Evolutionary conservation across 2,888 invertebrate genomes (phyloP).

Genomic region (Thera britannica): DNA sequence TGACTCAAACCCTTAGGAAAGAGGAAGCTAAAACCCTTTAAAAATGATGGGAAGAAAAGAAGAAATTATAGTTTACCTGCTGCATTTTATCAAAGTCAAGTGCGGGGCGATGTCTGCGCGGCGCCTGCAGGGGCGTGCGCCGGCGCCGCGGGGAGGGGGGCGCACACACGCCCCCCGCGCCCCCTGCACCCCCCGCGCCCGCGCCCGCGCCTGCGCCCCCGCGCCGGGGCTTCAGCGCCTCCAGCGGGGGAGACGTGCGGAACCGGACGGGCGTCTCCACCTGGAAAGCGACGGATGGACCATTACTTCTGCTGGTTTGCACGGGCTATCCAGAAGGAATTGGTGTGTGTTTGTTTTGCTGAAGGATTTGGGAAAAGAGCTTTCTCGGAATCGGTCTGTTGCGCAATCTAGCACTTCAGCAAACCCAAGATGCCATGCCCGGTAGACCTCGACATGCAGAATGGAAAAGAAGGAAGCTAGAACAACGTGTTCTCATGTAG

Average conservation of each 20-base stretch:
- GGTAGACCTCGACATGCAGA: too few relatives aligned
- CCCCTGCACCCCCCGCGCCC: constrained; percentile 76
- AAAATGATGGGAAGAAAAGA: too few relatives aligned
- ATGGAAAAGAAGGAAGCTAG: neutral
- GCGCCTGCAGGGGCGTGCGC: constrained; percentile 78
- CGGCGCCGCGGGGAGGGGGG: constrained; percentile 70
- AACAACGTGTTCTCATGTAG: too few relatives aligned
- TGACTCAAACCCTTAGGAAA: too few relatives aligned
- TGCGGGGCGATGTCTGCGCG: constrained; percentile 90
- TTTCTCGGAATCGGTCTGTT: neutral
- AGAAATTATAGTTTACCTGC: constrained; percentile 88
- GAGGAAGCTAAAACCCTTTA: too few relatives aligned
- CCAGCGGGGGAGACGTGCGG: constrained; percentile 95
- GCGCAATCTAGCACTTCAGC: neutral
- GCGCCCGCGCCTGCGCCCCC: constrained; percentile 83
- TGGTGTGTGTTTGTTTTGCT: too few relatives aligned
- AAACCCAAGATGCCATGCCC: neutral
- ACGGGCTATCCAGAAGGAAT: neutral
- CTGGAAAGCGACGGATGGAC: constrained; percentile 62
- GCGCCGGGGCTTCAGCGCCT: constrained; percentile 92
- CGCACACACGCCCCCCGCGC: constrained; percentile 58
- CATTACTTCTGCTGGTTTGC: neutral
- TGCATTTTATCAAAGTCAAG: constrained; percentile 99
- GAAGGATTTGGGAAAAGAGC: too few relatives aligned
- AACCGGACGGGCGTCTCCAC: constrained; percentile 93